These are phyloP conservation scores for Danaus chrysippus DNA, from an alignment of 2,888 invertebrate genomes.

Conservation along the genomic window DNA sequence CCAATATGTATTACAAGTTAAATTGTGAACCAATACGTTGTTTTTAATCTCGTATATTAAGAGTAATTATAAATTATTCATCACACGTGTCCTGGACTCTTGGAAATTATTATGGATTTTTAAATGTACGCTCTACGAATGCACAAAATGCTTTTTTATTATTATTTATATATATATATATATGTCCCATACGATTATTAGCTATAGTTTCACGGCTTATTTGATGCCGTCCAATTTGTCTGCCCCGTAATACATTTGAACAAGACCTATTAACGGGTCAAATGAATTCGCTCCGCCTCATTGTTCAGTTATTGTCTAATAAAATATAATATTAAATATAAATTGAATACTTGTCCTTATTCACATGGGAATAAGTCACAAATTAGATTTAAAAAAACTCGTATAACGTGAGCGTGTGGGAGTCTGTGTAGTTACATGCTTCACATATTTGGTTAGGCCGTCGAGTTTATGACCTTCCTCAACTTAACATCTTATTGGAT, in stretches of 20 bases:
- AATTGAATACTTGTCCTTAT: conserved; percentile 8
- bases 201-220: too few relatives aligned
- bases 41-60: too few relatives aligned
- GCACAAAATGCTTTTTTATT: too few relatives aligned
- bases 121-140: too few relatives aligned
- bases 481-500: conserved; percentile 28
- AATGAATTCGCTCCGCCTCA: conserved; percentile 22
- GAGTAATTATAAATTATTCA: too few relatives aligned
- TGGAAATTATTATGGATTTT: too few relatives aligned
- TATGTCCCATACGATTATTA: too few relatives aligned
- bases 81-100: too few relatives aligned
- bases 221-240: background rate
- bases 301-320: conserved; percentile 6
- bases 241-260: conserved; percentile 14
- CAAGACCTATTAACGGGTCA: conserved; percentile 20
- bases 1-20: too few relatives aligned
- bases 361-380: background rate
- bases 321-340: background rate
- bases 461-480: conserved; percentile 23
- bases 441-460: conserved; percentile 19
- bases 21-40: too few relatives aligned
- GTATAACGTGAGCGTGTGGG: conserved; percentile 10
- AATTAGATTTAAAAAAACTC: background rate
- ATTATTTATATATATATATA: too few relatives aligned
- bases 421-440: conserved; percentile 20